Conservation (phyloP, 92 coral and sea anemone species). For the Zoanthus solanderi region DNA sequence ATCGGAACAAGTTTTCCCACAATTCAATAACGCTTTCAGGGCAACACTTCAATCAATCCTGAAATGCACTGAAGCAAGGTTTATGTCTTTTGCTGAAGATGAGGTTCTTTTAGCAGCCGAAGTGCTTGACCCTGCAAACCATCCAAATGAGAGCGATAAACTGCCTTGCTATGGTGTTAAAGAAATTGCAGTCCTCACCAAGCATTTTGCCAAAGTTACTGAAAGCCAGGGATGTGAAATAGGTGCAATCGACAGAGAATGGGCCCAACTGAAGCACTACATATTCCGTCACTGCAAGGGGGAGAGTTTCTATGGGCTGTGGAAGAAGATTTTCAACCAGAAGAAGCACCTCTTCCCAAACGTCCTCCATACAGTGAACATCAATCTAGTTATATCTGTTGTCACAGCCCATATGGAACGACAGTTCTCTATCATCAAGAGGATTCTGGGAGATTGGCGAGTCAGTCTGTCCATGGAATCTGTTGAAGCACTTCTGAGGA, state of each 20-base stretch:
- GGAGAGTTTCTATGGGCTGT: slow-evolving; percentile 30
- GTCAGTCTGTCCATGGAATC: slow-evolving; percentile 47
- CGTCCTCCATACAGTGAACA: slow-evolving; percentile 38
- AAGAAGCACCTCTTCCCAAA: slow-evolving; percentile 42
- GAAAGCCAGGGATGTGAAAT: slow-evolving; percentile 37
- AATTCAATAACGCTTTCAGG: slow-evolving; percentile 22
- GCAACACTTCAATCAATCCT: slow-evolving; percentile 9
- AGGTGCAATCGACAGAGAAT: slow-evolving; percentile 27
- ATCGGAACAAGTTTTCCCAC: slow-evolving; percentile 29
- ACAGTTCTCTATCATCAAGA: slow-evolving; percentile 46
- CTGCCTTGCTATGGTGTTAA: slow-evolving; percentile 29
- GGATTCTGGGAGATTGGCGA: slow-evolving; percentile 60
- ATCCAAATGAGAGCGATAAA: slow-evolving; percentile 19
- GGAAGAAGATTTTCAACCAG: slow-evolving; percentile 45
- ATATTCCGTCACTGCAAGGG: slow-evolving; percentile 21
- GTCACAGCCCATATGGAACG: slow-evolving; percentile 47
- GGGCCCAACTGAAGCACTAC: slow-evolving; percentile 45
- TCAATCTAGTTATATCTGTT: slow-evolving; percentile 47
- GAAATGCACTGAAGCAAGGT: slow-evolving; percentile 5
- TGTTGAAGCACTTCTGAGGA: slow-evolving; percentile 41
- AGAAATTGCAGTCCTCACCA: slow-evolving; percentile 34
- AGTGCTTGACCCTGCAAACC: slow-evolving; percentile 28
- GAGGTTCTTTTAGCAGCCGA: slow-evolving; percentile 28
- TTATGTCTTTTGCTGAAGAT: slow-evolving; percentile 21
- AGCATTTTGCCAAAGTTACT: slow-evolving; percentile 29